Percentiles rank a stretch among this genome's conserved stretches.
Conservation (phyloP, 1,140 invertebrate genomes). For the Eriocheir sinensis region DNA sequence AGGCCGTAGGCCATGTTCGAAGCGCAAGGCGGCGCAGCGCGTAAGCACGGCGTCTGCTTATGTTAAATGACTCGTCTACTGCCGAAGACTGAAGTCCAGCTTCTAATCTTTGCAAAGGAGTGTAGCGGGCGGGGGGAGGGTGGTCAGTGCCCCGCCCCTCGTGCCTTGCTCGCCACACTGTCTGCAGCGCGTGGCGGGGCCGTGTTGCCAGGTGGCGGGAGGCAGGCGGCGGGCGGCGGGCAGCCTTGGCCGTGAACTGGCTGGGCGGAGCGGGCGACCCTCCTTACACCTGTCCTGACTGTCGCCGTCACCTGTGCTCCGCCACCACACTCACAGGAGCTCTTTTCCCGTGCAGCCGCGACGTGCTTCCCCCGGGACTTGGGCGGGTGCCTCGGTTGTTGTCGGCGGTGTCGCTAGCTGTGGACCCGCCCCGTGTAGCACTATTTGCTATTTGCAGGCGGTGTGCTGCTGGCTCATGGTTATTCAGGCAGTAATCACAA, state of each 20-base stretch:
- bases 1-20: neutral
- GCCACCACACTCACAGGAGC: neutral
- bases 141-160: neutral
- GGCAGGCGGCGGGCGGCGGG: slow-evolving; percentile 31
- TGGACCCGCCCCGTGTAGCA: neutral
- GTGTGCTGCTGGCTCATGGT: neutral
- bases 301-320: neutral
- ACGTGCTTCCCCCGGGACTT: neutral
- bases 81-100: neutral
- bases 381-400: neutral
- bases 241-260: slow-evolving; percentile 27
- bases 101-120: neutral
- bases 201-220: too few relatives aligned
- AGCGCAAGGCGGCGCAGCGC: neutral
- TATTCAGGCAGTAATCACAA: neutral
- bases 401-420: neutral
- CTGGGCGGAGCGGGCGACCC: slow-evolving; percentile 29
- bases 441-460: neutral
- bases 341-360: neutral
- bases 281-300: slow-evolving; percentile 4
- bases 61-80: slow-evolving; percentile 13
- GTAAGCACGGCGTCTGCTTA: neutral
- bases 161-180: neutral
- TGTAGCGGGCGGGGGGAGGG: neutral
- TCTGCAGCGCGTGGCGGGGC: slow-evolving; percentile 20